phyloP scores from a whole-genome alignment of 2,888 invertebrate genomes.

The Pseudococcus viburni region DNA sequence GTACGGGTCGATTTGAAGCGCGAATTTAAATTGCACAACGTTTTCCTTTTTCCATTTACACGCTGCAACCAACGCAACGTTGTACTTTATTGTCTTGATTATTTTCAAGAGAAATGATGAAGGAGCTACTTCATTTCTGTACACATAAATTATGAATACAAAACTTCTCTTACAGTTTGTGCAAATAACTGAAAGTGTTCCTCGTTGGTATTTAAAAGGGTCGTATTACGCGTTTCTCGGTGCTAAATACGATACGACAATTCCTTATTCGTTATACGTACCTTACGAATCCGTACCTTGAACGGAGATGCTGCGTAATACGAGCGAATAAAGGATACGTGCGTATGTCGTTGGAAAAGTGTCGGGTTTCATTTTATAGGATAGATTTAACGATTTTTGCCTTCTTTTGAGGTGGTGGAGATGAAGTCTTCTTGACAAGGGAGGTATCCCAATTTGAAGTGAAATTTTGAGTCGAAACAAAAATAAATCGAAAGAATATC shows the following conservation, averaged over 20 bases:
- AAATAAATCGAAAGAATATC: too few relatives aligned
- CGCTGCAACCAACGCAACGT: constrained; percentile 2
- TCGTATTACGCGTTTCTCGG: constrained; percentile 23
- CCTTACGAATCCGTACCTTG: not conserved
- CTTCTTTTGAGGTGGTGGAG: too few relatives aligned
- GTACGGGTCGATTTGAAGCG: constrained; percentile 48
- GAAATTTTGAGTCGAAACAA: too few relatives aligned
- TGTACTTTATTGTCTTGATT: constrained; percentile 61
- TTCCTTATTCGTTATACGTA: not conserved
- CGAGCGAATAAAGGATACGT: not conserved
- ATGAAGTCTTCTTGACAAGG: too few relatives aligned
- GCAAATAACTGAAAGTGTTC: constrained; percentile 62
- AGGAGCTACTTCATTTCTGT: constrained; percentile 61
- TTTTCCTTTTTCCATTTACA: constrained; percentile 57
- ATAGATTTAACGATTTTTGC: not conserved
- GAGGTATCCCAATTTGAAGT: too few relatives aligned
- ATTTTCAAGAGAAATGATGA: constrained; percentile 62
- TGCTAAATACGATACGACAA: constrained; percentile 13
- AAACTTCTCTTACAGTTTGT: constrained; percentile 49
- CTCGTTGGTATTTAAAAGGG: constrained; percentile 53
- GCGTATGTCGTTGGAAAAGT: not conserved
- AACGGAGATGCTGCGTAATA: not conserved
- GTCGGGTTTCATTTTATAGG: not conserved
- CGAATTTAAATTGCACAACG: constrained; percentile 46
- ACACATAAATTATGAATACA: constrained; percentile 59